Percentiles rank a stretch among this genome's conserved stretches.
phyloP scores from a whole-genome alignment of 2,113 vertebrate species.

The Ondatra zibethicus region DNA sequence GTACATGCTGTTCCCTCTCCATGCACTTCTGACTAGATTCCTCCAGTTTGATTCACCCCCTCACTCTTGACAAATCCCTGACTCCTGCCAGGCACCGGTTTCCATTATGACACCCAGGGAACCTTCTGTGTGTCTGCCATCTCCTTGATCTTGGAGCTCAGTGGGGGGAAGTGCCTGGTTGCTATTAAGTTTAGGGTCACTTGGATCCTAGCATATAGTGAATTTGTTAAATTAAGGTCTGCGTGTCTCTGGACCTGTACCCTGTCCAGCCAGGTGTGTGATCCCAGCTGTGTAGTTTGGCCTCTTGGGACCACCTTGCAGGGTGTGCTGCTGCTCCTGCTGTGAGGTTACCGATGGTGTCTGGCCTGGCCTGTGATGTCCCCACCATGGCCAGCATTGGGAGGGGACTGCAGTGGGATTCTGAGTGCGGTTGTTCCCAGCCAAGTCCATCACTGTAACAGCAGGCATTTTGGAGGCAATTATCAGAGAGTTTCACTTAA shows the following conservation, averaged over 20 bases:
- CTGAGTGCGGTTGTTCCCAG: constrained; percentile 67
- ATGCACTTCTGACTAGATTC: neutral
- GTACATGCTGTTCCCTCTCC: neutral
- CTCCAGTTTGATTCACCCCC: neutral
- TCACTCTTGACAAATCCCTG: neutral
- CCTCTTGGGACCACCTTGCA: neutral
- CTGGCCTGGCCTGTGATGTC: neutral
- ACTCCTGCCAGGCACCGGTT: neutral
- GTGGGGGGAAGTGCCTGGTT: neutral
- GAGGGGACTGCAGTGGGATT: neutral
- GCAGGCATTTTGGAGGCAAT: constrained; percentile 82
- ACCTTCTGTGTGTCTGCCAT: neutral
- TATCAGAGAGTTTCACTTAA: constrained; percentile 85
- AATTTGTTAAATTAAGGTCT: neutral
- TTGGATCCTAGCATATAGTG: neutral
- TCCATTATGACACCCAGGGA: neutral
- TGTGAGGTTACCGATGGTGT: neutral
- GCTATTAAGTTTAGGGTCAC: neutral
- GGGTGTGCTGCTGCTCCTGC: neutral
- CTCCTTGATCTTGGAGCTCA: neutral
- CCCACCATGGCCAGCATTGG: neutral
- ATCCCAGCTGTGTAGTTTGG: too few relatives aligned
- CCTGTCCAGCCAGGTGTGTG: neutral
- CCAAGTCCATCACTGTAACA: constrained; percentile 81
- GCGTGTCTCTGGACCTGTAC: neutral